Evolutionary conservation across 1,140 invertebrate species (phyloP).

Genomic region (Panagrolaimus sp.): DNA sequence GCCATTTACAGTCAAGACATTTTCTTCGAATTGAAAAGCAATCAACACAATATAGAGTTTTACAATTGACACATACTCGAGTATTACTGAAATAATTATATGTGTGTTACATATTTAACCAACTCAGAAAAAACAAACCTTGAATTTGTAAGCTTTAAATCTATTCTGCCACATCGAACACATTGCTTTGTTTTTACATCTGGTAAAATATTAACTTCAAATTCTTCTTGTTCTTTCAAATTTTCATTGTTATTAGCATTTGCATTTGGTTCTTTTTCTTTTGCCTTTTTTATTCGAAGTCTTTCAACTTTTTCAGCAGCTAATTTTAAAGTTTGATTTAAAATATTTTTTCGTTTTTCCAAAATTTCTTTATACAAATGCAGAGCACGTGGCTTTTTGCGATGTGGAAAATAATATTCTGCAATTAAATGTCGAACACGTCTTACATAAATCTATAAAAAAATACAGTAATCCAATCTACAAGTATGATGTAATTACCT

Average conservation of each 20-base stretch:
- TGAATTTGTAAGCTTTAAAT: neutral
- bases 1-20: slow-evolving; percentile 22
- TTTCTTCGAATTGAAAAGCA: slow-evolving; percentile 28
- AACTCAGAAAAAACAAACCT: neutral
- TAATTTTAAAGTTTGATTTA: neutral
- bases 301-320: neutral
- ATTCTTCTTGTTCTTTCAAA: neutral
- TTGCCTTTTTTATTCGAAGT: neutral
- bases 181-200: neutral
- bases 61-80: slow-evolving; percentile 27
- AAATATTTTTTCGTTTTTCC: neutral
- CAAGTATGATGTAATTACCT: neutral
- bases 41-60: slow-evolving; percentile 34
- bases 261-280: neutral
- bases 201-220: neutral
- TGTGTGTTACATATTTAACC: neutral
- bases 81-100: slow-evolving; percentile 24
- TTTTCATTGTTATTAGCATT: too few relatives aligned
- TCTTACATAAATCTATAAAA: slow-evolving; percentile 28
- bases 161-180: neutral
- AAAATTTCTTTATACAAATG: slow-evolving; percentile 2
- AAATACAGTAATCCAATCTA: slow-evolving; percentile 14
- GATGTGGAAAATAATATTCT: neutral
- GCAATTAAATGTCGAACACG: slow-evolving; percentile 2
- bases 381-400: slow-evolving; percentile 12